Base-by-base conservation (phyloP, 1,140 invertebrate species). In the Temnothorax curvispinosus region DNA sequence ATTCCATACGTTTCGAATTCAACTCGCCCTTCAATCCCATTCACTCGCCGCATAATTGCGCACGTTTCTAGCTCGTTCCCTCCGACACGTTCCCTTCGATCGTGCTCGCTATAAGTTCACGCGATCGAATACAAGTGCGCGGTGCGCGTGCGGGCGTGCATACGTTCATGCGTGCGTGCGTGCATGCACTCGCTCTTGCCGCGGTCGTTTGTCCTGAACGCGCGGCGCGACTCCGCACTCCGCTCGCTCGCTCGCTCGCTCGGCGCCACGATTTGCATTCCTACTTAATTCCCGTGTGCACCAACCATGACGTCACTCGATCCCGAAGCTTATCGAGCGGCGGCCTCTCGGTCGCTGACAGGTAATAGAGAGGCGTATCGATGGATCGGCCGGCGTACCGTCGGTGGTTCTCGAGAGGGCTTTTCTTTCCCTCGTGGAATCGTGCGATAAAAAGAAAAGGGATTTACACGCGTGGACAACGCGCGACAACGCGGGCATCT, bases 201-300 rank as follows among this genome's bases (percentile, higher is more conserved):
- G 41, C n/a, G 38, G n/a, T 41, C 54, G 13, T 58, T 76, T 27
- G 56, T 41, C 74, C 35, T 27, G 32, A 58, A 11, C 44, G 13
- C 54, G 54, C 35, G 72, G 15, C 9, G 27, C 32, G 32, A 38
- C 27, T 27, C 27, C 27, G 27, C 21, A 21, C 18, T 65, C 62
- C 72, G 54, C 69, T 27, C 44, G 67, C 56, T 0, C 21, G 21
- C 27, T 62, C 41, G 44, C 58, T 78, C 35, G 54, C 72, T 76
- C 77, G 87, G 90, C 89, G 90, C 91, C 91, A 88, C 88, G 86
- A 90, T 92, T 93, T 91, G 81, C 90, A 92, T 92, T 92, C 91
- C 69, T 75, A 87, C 21, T 80, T 62, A 72, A 78, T 89, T 86
- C 60, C 18, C 67, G 76, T 78, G 81, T 69, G 72, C 86, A 76